These are phyloP conservation scores for Nowickia ferox DNA, from an alignment of 2,888 invertebrate species.

Conservation along the genomic window DNA sequence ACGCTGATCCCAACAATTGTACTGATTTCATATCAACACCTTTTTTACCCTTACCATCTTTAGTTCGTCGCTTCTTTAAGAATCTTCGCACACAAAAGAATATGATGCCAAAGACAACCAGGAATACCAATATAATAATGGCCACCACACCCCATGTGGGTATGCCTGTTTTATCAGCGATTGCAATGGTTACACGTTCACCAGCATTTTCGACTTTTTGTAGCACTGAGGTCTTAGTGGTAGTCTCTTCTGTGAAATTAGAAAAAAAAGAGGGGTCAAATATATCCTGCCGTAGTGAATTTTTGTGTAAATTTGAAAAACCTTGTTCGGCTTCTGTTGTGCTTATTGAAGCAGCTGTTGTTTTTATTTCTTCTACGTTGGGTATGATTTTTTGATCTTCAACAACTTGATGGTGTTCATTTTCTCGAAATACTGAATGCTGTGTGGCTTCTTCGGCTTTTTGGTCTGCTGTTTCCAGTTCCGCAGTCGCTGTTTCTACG, in stretches of 20 bases:
- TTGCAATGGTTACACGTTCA: conserved; percentile 85
- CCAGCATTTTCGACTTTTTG: conserved; percentile 82
- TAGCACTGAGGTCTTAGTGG: conserved; percentile 79
- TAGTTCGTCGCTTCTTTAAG: conserved; percentile 95
- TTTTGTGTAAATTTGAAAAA: conserved; percentile 3
- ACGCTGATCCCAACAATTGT: conserved; percentile 96
- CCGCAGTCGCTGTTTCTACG: conserved; percentile 76
- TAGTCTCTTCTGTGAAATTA: conserved; percentile 74
- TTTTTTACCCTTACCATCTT: conserved; percentile 97
- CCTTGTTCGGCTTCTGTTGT: conserved; percentile 80
- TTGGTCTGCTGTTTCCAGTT: conserved; percentile 77
- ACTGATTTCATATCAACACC: conserved; percentile 98
- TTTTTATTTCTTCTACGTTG: conserved; percentile 75
- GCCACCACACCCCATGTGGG: conserved; percentile 93
- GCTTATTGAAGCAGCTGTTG: conserved; percentile 77
- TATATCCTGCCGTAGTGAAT: too few relatives aligned
- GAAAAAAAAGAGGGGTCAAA: too few relatives aligned
- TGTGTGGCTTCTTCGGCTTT: conserved; percentile 79
- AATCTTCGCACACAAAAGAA: conserved; percentile 96
- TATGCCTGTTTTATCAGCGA: conserved; percentile 90
- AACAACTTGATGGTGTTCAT: conserved; percentile 73
- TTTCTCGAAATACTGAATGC: conserved; percentile 78
- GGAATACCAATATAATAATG: conserved; percentile 91
- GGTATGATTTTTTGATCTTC: conserved; percentile 78
- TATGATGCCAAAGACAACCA: conserved; percentile 92